phyloP scores from a whole-genome alignment of 2,113 vertebrate species.

The Phalacrocorax carbo region DNA sequence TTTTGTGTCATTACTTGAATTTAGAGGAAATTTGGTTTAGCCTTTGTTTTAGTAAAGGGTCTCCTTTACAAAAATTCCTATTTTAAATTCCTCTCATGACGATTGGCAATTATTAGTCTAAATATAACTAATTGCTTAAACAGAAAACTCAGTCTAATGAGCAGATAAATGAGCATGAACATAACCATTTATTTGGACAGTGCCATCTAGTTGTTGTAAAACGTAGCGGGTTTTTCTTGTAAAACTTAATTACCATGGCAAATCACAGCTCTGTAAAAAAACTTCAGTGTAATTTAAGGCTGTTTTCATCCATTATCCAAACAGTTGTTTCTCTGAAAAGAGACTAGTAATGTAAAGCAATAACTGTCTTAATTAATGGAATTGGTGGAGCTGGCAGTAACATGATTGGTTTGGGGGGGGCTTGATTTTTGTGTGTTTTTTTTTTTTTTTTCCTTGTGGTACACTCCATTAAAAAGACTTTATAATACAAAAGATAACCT shows the following conservation, averaged over 20 bases:
- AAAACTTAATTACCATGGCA: slow-evolving; percentile 8
- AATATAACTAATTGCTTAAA: slow-evolving; percentile 25
- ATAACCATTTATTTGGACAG: not conserved
- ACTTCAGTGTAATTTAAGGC: not conserved
- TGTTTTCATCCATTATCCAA: not conserved
- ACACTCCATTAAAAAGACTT: not conserved
- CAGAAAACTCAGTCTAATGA: slow-evolving; percentile 3
- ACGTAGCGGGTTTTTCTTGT: not conserved
- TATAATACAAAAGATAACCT: not conserved
- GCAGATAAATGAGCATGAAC: not conserved
- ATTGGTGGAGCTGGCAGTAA: not conserved
- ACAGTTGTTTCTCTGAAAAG: not conserved
- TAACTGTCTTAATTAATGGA: not conserved
- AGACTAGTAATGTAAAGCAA: not conserved
- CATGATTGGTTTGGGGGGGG: not conserved
- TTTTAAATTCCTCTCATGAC: not conserved
- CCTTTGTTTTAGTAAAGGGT: not conserved
- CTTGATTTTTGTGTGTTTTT: not conserved
- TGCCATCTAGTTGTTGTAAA: slow-evolving; percentile 17
- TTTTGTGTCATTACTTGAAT: not conserved
- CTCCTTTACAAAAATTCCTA: not conserved
- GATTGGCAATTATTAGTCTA: not conserved
- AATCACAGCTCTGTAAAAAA: not conserved
- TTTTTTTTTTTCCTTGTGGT: not conserved
- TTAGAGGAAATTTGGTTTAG: not conserved